These are phyloP conservation scores for Drosophila baimaii DNA, from an alignment of 1,140 invertebrate species.

Conservation along the genomic window DNA sequence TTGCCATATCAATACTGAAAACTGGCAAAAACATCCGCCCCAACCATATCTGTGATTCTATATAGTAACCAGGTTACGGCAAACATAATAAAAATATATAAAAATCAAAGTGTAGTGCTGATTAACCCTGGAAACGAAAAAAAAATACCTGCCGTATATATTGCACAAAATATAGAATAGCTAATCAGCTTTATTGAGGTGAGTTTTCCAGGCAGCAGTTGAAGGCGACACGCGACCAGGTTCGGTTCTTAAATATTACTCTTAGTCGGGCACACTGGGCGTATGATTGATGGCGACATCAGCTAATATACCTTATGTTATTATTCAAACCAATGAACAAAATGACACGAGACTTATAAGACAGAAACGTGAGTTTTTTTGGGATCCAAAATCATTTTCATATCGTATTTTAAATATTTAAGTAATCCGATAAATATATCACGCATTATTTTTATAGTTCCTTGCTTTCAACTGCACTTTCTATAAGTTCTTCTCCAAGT, in stretches of 20 bases:
- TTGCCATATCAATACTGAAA: conserved; percentile 29
- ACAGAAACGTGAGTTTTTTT: conserved; percentile 12
- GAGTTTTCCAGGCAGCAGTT: conserved; percentile 44
- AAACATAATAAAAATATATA: conserved; percentile 18
- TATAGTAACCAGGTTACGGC: conserved; percentile 40
- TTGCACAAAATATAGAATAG: conserved; percentile 15
- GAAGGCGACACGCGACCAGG: conserved; percentile 57
- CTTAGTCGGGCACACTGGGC: conserved; percentile 28
- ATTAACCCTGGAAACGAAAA: conserved; percentile 42
- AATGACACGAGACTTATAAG: neutral
- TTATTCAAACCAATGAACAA: conserved; percentile 1
- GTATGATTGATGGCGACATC: conserved; percentile 53
- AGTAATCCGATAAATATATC: neutral
- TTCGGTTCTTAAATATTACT: conserved; percentile 28
- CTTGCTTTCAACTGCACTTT: too few relatives aligned
- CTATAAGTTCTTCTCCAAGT: neutral
- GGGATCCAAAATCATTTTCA: too few relatives aligned
- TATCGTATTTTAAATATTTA: neutral
- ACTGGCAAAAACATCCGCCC: conserved; percentile 42
- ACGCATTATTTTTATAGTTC: neutral
- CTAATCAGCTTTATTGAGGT: conserved; percentile 60
- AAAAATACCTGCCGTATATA: conserved; percentile 32
- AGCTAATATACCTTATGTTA: conserved; percentile 3
- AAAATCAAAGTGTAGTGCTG: conserved; percentile 34
- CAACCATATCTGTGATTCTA: conserved; percentile 68